Evolutionary conservation across 2,797 vertebrate species (phyloP), one percentile per base, ranked within the genome.

Genomic region (Pristis pectinata): DNA sequence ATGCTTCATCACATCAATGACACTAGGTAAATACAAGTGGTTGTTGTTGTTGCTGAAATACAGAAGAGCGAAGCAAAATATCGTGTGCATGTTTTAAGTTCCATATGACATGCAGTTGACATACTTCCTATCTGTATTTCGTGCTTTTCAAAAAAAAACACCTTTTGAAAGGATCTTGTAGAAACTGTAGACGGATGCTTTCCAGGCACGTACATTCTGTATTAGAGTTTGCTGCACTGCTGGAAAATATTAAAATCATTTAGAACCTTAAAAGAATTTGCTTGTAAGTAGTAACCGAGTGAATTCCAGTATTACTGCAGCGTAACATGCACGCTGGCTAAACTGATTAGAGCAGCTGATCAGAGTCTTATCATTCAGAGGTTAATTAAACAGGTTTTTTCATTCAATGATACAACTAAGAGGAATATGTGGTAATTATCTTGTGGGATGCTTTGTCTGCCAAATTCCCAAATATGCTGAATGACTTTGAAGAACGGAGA

Each of bases 401-500:
- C 15, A 61, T 87, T 30, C 30, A n/a, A 11, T 59, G 11, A 13
- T 59, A 59, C 4, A 87, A 11, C 13, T 59, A 34, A n/a, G 30
- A 56, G 82, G 44, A 56, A 59, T 4, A 6, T 87, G 0, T 9
- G 24, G 24, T 30, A 30, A 85, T 11, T 87, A 64, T 27, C 94
- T 97, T 98, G 77, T 98, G 98, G 72, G 98, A 98, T n/a, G 98
- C 15, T 64, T n/a, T 49, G 49, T 49, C 49, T 49, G 49, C 49
- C 49, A 49, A 41, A 49, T 49, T 64, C 64, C 61, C 70, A 72
- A 72, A 72, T 98, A 99, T 98, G 95, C 98, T 98, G 85, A 98
- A 98, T 1, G 98, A 97, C 6, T 97, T 96, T 95, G 98, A 97
- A 64, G 97, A 98, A 94, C 98, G 96, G 95, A 98, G 98, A 93